Conservation (phyloP, 2,113 vertebrate species). For the Desmodus rotundus region DNA sequence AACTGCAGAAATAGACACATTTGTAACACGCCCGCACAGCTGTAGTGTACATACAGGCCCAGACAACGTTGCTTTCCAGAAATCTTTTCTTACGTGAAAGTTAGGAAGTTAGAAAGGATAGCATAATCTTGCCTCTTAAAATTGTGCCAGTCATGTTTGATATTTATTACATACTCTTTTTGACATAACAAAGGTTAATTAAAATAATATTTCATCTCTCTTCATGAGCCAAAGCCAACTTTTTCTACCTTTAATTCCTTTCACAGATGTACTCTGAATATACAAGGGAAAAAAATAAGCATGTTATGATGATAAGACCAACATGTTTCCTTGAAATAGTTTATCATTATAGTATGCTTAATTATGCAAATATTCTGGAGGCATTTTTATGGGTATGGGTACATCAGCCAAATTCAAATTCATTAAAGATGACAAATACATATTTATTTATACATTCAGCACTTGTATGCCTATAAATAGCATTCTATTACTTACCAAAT, state of each 20-base stretch:
- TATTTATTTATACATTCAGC: constrained; percentile 66
- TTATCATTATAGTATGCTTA: constrained; percentile 76
- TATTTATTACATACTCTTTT: constrained; percentile 6
- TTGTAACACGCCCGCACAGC: background rate
- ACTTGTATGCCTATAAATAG: constrained; percentile 39
- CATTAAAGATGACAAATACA: constrained; percentile 67
- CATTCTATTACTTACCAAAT: constrained; percentile 56
- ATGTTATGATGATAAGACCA: constrained; percentile 54
- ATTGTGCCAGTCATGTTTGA: background rate
- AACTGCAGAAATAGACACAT: background rate
- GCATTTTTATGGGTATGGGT: constrained; percentile 58
- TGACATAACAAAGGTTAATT: background rate
- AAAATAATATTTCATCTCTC: constrained; percentile 33
- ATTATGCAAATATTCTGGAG: constrained; percentile 69
- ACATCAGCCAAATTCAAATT: constrained; percentile 69
- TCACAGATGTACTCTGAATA: constrained; percentile 34
- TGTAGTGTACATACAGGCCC: too few species aligned
- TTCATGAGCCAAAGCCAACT: background rate
- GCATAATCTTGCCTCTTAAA: background rate
- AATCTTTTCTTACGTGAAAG: background rate
- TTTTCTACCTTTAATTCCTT: background rate
- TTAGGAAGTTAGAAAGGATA: background rate
- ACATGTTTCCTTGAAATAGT: constrained; percentile 55
- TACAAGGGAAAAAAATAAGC: constrained; percentile 50
- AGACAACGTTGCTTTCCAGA: background rate